Evolutionary conservation across 2,113 vertebrate genomes (phyloP).

Genomic region (Muscicapa adusta): DNA sequence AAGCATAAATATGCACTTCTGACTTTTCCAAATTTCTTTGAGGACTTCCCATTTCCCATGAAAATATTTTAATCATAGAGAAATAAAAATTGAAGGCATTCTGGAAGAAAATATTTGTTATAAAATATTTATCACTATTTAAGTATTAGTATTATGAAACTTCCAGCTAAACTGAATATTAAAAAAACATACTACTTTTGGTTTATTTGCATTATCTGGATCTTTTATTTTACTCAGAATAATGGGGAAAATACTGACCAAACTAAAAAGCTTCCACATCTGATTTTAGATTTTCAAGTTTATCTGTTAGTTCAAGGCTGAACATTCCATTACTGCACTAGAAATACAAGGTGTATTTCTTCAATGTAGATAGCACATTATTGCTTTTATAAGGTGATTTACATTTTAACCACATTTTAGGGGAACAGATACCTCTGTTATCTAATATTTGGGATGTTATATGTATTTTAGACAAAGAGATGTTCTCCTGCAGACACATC

Average conservation of each 20-base stretch:
- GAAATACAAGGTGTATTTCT: not conserved
- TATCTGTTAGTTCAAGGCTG: not conserved
- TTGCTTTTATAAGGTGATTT: not conserved
- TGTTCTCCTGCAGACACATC: not conserved
- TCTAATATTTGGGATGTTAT: not conserved
- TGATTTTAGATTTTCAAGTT: not conserved
- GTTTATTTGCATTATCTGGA: not conserved
- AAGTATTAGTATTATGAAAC: not conserved
- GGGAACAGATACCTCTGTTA: not conserved
- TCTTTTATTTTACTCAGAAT: not conserved
- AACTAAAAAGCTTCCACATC: not conserved
- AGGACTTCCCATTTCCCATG: not conserved
- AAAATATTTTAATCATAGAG: not conserved
- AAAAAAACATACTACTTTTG: not conserved
- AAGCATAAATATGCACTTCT: not conserved
- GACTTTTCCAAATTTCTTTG: not conserved
- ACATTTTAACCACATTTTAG: not conserved
- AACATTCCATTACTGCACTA: not conserved
- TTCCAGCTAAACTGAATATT: not conserved
- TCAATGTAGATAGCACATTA: not conserved
- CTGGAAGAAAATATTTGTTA: not conserved
- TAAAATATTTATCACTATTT: not conserved
- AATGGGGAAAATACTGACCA: not conserved
- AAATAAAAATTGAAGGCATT: not conserved
- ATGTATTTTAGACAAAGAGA: not conserved